These are phyloP conservation scores for Microchrysa polita DNA, from an alignment of 2,888 invertebrate species.

Conservation along the genomic window DNA sequence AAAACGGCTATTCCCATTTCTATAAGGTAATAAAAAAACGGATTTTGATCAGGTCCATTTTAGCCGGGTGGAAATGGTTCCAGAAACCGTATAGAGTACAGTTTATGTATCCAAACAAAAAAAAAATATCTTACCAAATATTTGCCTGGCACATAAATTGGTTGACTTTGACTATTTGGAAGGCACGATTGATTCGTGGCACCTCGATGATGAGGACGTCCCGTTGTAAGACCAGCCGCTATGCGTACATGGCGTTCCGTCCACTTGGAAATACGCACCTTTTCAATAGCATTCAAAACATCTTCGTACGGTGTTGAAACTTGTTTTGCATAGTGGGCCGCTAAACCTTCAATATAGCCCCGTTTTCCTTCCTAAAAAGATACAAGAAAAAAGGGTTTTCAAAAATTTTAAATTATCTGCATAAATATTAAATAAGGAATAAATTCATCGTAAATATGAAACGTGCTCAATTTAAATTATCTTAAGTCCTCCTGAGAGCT, in stretches of 20 bases:
- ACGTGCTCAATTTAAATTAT: too few relatives aligned
- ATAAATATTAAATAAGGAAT: too few relatives aligned
- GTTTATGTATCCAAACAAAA: too few relatives aligned
- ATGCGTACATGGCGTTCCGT: conserved; percentile 65
- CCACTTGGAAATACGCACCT: conserved; percentile 73
- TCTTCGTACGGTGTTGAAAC: conserved; percentile 90
- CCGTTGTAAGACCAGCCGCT: conserved; percentile 61
- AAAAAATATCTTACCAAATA: conserved; percentile 90
- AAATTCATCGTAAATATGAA: too few relatives aligned
- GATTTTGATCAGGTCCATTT: too few relatives aligned
- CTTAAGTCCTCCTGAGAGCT: too few relatives aligned
- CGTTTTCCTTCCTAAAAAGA: conserved; percentile 80
- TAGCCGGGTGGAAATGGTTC: too few relatives aligned
- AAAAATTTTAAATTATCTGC: too few relatives aligned
- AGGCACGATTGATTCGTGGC: conserved; percentile 67
- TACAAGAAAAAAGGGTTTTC: too few relatives aligned
- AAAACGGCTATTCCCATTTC: too few relatives aligned
- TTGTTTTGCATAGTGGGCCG: conserved; percentile 86
- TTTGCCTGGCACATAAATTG: conserved; percentile 90
- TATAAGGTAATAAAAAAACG: too few relatives aligned
- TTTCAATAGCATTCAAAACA: conserved; percentile 85
- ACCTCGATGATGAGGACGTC: conserved; percentile 58
- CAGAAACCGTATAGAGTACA: too few relatives aligned
- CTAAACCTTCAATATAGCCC: conserved; percentile 86
- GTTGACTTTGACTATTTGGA: conserved; percentile 83